phyloP scores from a whole-genome alignment of 2,797 vertebrate genomes.

The Megalops cyprinoides region DNA sequence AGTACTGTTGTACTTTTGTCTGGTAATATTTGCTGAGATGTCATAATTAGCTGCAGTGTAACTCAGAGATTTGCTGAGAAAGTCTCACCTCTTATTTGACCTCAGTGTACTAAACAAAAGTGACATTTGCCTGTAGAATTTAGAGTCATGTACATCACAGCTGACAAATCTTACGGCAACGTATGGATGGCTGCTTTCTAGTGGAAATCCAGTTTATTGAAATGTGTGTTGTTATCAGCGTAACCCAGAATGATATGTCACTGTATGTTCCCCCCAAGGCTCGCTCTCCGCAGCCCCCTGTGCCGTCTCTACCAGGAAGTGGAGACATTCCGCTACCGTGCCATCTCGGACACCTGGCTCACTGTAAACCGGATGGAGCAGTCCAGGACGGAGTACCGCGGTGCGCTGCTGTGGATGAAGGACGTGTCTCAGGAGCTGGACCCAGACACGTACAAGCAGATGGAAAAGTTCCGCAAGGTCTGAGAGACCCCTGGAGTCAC shows the following conservation, averaged over 20 bases:
- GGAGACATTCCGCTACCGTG: slow-evolving; percentile 94
- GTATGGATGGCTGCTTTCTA: too few species aligned
- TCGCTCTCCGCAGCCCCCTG: slow-evolving; percentile 87
- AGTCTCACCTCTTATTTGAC: neutral
- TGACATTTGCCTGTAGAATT: neutral
- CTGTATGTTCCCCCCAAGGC: slow-evolving; percentile 45
- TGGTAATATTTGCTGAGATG: neutral
- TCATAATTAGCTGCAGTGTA: neutral
- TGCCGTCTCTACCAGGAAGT: slow-evolving; percentile 94
- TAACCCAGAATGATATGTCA: too few species aligned
- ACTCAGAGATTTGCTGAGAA: neutral
- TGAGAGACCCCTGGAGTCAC: neutral
- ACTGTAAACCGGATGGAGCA: slow-evolving; percentile 98
- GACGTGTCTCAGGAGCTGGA: slow-evolving; percentile 96
- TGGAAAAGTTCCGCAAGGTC: slow-evolving; percentile 99
- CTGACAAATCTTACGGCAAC: too few species aligned
- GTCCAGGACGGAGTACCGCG: slow-evolving; percentile 92
- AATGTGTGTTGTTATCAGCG: too few species aligned
- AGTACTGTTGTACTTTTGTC: neutral
- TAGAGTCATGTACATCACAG: too few species aligned
- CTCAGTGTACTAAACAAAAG: neutral
- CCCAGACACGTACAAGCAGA: slow-evolving; percentile 94
- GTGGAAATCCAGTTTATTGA: too few species aligned
- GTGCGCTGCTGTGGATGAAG: slow-evolving; percentile 98
- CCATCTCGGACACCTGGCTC: slow-evolving; percentile 97